Evolutionary conservation across 2,797 vertebrate species (phyloP).

Genomic region (Sebastes ruberrimus): DNA sequence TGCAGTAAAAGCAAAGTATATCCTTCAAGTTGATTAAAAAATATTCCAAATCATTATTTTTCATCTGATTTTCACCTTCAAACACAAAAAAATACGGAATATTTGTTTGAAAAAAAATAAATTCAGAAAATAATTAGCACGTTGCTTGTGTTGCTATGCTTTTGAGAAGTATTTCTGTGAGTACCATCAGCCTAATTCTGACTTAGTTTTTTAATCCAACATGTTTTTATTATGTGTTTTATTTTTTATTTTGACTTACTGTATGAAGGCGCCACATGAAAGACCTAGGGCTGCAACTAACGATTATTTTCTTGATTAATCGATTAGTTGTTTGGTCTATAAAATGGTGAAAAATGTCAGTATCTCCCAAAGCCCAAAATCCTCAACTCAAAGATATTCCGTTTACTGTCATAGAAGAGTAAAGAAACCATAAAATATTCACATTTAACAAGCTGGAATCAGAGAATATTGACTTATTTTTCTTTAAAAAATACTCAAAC

Average conservation of each 20-base stretch:
- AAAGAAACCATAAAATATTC: too few species aligned
- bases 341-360: too few species aligned
- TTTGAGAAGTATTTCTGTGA: not conserved
- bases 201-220: not conserved
- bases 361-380: fast-evolving
- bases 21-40: not conserved
- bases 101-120: not conserved
- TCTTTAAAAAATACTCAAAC: not conserved
- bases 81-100: not conserved
- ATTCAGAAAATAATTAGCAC: not conserved
- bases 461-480: fast-evolving
- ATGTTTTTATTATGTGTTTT: not conserved
- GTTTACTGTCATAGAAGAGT: too few species aligned
- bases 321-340: too few species aligned
- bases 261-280: not conserved
- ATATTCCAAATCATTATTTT: not conserved
- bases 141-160: not conserved
- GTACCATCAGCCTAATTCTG: not conserved
- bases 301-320: not conserved
- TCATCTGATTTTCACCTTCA: not conserved
- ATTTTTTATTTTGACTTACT: not conserved
- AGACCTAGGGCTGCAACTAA: not conserved
- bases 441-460: too few species aligned
- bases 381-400: too few species aligned
- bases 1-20: not conserved